Evolutionary conservation across 1,140 invertebrate species (phyloP).

Genomic region (Bombus cullumanus): DNA sequence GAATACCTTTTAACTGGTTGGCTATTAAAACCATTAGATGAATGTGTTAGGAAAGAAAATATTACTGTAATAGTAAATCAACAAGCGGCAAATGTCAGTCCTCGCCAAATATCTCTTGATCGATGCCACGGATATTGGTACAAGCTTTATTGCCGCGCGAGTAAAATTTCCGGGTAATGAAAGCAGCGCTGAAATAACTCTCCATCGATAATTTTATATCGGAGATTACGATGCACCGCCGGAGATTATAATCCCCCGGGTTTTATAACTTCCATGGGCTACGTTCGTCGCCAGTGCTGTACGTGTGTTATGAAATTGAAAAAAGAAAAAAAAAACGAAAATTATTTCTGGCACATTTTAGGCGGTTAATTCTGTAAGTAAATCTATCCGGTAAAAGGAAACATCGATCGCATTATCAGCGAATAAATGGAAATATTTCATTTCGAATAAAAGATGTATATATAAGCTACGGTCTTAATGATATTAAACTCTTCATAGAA

Average conservation of each 20-base stretch:
- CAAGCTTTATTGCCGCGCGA: slow-evolving; percentile 53
- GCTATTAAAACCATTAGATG: slow-evolving; percentile 29
- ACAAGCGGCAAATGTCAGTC: slow-evolving; percentile 52
- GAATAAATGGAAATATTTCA: background rate
- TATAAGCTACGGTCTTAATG: background rate
- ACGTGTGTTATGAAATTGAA: background rate
- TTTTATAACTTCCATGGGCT: slow-evolving; percentile 58
- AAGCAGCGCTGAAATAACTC: slow-evolving; percentile 60
- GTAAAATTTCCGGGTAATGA: slow-evolving; percentile 62
- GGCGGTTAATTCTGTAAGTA: background rate
- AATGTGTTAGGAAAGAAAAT: slow-evolving; percentile 44
- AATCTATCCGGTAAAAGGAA: background rate
- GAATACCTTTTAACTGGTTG: background rate
- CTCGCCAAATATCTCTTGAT: slow-evolving; percentile 63
- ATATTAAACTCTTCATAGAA: background rate
- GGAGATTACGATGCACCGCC: slow-evolving; percentile 55
- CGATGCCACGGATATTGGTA: slow-evolving; percentile 58
- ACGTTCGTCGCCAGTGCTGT: background rate
- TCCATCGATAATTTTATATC: slow-evolving; percentile 64
- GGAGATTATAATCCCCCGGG: slow-evolving; percentile 58
- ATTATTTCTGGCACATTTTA: background rate
- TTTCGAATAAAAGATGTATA: background rate
- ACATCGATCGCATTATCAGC: background rate
- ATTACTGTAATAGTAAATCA: slow-evolving; percentile 51
- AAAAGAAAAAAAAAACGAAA: background rate